phyloP scores from a whole-genome alignment of 2,113 vertebrate species.

The Lasiurus cinereus region DNA sequence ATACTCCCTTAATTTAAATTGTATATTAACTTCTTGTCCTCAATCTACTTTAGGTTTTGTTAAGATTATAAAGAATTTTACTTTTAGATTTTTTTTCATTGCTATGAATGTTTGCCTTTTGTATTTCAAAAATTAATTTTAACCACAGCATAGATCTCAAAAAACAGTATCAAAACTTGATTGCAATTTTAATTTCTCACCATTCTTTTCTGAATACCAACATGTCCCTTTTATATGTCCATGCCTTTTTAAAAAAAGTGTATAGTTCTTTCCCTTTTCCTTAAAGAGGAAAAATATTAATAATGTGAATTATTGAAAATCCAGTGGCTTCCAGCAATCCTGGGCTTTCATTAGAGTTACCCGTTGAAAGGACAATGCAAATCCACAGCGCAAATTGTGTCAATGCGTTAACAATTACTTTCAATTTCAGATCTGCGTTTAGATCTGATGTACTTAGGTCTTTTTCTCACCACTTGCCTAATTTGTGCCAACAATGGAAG shows the following conservation, averaged over 20 bases:
- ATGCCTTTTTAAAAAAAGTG: background rate
- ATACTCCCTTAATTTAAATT: background rate
- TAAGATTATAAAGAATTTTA: background rate
- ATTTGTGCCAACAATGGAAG: background rate
- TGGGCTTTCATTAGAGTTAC: background rate
- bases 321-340: too few relatives aligned
- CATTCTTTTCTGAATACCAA: background rate
- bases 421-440: background rate
- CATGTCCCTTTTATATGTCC: background rate
- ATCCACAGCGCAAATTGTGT: background rate
- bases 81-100: background rate
- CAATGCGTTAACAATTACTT: background rate
- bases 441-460: background rate
- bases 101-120: background rate
- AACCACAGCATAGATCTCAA: background rate
- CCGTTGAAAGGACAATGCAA: background rate
- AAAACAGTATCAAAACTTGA: background rate
- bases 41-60: background rate
- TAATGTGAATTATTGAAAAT: background rate
- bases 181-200: background rate
- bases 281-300: background rate
- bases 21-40: background rate
- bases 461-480: background rate
- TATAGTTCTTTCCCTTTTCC: background rate
- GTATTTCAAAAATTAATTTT: conserved; percentile 4